A percentile compares a stretch with the other conserved stretches of the same genome.
Evolutionary conservation across 92 coral and sea anemone species (phyloP).

Genomic region (Metridium senile): DNA sequence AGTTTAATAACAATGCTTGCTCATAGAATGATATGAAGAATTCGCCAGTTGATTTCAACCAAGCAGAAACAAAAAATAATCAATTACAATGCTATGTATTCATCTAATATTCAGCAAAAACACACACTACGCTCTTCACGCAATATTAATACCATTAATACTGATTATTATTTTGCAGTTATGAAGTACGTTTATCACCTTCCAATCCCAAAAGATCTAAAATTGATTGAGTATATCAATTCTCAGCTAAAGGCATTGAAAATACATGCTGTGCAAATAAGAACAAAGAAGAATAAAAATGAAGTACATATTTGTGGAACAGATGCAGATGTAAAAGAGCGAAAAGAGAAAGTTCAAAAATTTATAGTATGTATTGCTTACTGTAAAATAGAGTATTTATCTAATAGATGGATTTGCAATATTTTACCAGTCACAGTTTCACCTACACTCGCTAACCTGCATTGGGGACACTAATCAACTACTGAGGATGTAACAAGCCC

Average conservation of each 20-base stretch:
- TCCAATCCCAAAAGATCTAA: neutral
- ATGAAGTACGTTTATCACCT: neutral
- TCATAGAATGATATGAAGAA: neutral
- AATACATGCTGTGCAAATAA: neutral
- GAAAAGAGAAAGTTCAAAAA: neutral
- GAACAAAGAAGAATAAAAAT: constrained; percentile 2
- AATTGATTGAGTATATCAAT: neutral
- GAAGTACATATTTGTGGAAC: constrained; percentile 15
- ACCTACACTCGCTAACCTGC: too few relatives aligned
- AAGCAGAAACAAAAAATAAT: too few relatives aligned
- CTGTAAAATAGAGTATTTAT: too few relatives aligned
- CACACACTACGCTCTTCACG: too few relatives aligned
- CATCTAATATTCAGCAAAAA: too few relatives aligned
- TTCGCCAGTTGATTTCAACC: too few relatives aligned
- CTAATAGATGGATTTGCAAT: too few relatives aligned
- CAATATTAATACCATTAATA: neutral
- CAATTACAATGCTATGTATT: too few relatives aligned
- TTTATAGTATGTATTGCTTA: neutral
- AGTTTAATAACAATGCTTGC: neutral
- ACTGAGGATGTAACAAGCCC: too few relatives aligned
- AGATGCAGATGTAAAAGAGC: neutral
- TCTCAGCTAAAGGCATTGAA: neutral
- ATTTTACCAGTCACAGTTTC: too few relatives aligned
- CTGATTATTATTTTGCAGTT: neutral
- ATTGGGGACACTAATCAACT: too few relatives aligned